Conservation (phyloP, 2,797 vertebrate genomes). For the Pithecia hirsuta region DNA sequence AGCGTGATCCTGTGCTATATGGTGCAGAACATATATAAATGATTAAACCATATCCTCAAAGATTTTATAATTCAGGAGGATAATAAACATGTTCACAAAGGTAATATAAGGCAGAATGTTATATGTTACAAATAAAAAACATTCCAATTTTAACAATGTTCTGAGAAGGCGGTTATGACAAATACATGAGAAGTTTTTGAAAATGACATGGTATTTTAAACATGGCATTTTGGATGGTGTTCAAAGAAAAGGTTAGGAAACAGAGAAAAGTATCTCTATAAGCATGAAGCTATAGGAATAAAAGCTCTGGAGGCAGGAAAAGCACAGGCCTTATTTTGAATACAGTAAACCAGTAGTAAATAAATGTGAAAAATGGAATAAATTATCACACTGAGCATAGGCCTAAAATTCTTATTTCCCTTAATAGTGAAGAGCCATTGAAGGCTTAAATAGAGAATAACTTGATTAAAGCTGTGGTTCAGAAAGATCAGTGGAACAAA, state of each 20-base stretch:
- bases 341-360: background rate
- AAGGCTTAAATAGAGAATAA: background rate
- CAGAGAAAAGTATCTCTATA: background rate
- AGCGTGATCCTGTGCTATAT: background rate
- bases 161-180: background rate
- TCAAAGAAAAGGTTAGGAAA: background rate
- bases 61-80: background rate
- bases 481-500: background rate
- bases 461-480: background rate
- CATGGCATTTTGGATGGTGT: background rate
- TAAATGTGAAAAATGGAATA: background rate
- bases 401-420: background rate
- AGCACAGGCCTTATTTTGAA: background rate
- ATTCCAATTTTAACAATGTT: background rate
- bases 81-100: background rate
- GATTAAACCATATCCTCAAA: background rate
- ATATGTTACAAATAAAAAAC: constrained; percentile 4
- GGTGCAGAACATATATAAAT: background rate
- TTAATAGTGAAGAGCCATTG: background rate
- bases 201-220: background rate
- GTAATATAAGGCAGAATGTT: background rate
- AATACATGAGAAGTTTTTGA: background rate
- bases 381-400: background rate
- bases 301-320: background rate
- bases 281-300: background rate